phyloP scores from a whole-genome alignment of 2,113 vertebrate species.

The Puma concolor region DNA sequence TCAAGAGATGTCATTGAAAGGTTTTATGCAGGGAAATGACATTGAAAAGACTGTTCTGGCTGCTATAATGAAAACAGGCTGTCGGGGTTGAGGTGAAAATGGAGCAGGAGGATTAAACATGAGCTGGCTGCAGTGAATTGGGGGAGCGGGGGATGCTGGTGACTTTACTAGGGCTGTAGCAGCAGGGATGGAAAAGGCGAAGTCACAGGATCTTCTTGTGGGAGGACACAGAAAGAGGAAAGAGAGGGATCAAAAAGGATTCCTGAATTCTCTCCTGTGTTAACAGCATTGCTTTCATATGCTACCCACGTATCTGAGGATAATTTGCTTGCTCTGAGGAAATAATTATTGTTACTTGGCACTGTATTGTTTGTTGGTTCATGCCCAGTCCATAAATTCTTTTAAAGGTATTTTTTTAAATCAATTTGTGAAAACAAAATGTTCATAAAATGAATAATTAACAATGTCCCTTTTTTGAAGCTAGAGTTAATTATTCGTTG shows the following conservation, averaged over 20 bases:
- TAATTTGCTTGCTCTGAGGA: neutral
- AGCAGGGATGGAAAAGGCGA: neutral
- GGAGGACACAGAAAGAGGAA: neutral
- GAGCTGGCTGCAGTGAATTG: neutral
- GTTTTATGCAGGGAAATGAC: neutral
- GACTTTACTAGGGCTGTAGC: neutral
- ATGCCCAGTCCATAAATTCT: neutral
- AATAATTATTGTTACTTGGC: neutral
- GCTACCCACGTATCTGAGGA: neutral
- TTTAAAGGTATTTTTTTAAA: neutral
- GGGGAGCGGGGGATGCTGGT: neutral
- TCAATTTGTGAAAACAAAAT: slow-evolving; percentile 49
- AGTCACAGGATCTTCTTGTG: neutral
- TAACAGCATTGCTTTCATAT: neutral
- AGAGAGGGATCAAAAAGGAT: neutral
- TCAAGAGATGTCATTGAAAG: neutral
- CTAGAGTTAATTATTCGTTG: slow-evolving; percentile 1
- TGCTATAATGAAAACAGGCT: neutral
- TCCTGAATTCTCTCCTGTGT: neutral
- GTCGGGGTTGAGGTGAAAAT: neutral
- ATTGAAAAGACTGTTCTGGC: neutral
- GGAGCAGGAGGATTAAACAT: neutral
- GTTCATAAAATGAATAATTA: slow-evolving; percentile 30
- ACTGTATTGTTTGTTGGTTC: neutral
- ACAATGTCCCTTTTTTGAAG: neutral